A percentile compares a stretch with the other conserved stretches of the same genome.
Evolutionary conservation across 1,140 invertebrate species (phyloP).

Genomic region (Leptoteleia sp.): DNA sequence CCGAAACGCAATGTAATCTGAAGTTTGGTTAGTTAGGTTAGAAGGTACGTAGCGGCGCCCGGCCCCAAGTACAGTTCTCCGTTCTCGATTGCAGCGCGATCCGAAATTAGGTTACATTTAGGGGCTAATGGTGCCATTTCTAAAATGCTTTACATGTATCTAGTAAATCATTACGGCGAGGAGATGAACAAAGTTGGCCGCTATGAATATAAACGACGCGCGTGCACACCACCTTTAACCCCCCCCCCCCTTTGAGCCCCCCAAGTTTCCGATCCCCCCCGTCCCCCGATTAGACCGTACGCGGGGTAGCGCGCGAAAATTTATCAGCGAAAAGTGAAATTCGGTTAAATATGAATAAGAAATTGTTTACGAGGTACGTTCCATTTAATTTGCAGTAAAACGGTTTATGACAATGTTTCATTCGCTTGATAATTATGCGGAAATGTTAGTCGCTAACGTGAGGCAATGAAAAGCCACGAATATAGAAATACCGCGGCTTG

Average conservation of each 20-base stretch:
- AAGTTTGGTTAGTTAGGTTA: conserved; percentile 47
- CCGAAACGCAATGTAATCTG: conserved; percentile 40
- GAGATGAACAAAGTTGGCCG: conserved; percentile 34
- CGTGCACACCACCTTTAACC: too few species aligned
- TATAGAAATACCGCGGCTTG: too few species aligned
- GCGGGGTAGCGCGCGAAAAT: conserved; percentile 18
- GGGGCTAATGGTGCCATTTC: conserved; percentile 50
- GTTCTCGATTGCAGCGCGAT: conserved; percentile 38
- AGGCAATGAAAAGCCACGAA: too few species aligned
- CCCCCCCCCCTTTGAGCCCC: too few species aligned
- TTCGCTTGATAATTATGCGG: background rate
- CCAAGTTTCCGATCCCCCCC: too few species aligned
- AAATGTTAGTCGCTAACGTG: too few species aligned
- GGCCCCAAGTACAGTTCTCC: conserved; percentile 2
- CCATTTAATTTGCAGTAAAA: conserved; percentile 11
- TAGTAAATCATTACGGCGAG: conserved; percentile 39
- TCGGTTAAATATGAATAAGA: conserved; percentile 14
- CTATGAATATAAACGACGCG: conserved; percentile 40
- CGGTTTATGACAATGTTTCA: conserved; percentile 7
- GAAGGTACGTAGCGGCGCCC: conserved; percentile 7
- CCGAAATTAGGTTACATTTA: conserved; percentile 56
- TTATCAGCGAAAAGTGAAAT: conserved; percentile 22
- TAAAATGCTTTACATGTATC: conserved; percentile 60
- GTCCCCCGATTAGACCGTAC: too few species aligned
- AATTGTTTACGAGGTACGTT: conserved; percentile 17